phyloP scores from a whole-genome alignment of 2,888 invertebrate species.

The Athrips mouffetella region DNA sequence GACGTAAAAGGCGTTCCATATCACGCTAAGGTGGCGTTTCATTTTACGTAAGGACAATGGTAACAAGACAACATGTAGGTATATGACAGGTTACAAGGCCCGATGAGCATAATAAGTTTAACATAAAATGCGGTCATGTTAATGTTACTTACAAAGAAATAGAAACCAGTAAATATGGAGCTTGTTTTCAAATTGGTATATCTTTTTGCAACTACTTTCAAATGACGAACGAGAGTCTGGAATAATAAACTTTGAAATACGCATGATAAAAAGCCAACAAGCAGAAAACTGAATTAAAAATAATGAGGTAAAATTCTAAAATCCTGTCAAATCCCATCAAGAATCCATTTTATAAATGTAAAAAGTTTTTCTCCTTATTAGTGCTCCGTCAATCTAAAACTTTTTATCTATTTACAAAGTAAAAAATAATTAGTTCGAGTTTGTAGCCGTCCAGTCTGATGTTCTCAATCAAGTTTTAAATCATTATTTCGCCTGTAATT shows the following conservation, averaged over 20 bases:
- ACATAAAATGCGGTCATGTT: background rate
- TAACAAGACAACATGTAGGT: constrained; percentile 1
- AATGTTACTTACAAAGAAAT: background rate
- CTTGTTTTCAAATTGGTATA: background rate
- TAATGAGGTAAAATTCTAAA: constrained; percentile 7
- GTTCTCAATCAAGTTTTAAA: constrained; percentile 10
- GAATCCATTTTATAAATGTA: background rate
- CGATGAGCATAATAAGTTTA: too few relatives aligned
- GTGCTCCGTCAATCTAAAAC: constrained; percentile 3
- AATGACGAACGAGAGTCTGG: too few relatives aligned
- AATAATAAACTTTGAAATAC: too few relatives aligned
- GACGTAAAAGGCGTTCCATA: constrained; percentile 4
- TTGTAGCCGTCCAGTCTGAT: background rate
- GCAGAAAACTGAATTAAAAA: constrained; percentile 3
- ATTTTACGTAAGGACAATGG: background rate
- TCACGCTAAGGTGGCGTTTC: background rate
- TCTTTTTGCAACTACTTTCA: too few relatives aligned
- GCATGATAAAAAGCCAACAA: constrained; percentile 1
- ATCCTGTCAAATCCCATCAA: constrained; percentile 9
- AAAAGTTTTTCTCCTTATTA: constrained; percentile 12
- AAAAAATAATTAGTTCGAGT: background rate
- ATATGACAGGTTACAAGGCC: constrained; percentile 3
- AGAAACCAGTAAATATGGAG: background rate
- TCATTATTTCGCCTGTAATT: constrained; percentile 12
- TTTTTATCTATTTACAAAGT: constrained; percentile 2